Evolutionary conservation across 2,888 invertebrate species (phyloP).

Genomic region (Leucophenga montana): DNA sequence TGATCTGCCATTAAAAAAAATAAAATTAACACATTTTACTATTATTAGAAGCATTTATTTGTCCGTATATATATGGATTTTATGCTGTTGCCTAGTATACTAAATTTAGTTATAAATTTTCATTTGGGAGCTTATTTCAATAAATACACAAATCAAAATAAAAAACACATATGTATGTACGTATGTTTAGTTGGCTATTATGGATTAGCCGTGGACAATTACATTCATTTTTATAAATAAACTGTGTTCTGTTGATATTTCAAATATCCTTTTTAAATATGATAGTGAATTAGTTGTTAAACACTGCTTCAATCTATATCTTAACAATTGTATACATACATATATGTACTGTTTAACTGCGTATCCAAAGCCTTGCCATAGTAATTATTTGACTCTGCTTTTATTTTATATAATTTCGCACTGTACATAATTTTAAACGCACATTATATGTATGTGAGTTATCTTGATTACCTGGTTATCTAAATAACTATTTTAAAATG

Average conservation of each 20-base stretch:
- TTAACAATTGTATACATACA: background rate
- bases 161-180: background rate
- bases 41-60: constrained; percentile 21
- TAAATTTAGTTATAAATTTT: constrained; percentile 12
- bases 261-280: background rate
- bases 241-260: background rate
- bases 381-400: background rate
- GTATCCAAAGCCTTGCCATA: background rate
- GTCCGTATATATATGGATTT: constrained; percentile 14
- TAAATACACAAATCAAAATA: constrained; percentile 10
- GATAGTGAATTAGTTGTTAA: background rate
- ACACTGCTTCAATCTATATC: background rate
- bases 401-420: background rate
- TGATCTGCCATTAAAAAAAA: too few relatives aligned
- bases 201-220: constrained; percentile 17
- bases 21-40: background rate
- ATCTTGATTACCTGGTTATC: constrained; percentile 5
- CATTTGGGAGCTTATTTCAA: constrained; percentile 11
- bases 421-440: too few relatives aligned
- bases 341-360: background rate
- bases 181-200: background rate
- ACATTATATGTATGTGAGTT: background rate
- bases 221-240: constrained; percentile 7
- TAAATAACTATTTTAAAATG: constrained; percentile 20
- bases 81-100: constrained; percentile 17